Conservation (phyloP, 1,140 invertebrate genomes). For the Littorina saxatilis region DNA sequence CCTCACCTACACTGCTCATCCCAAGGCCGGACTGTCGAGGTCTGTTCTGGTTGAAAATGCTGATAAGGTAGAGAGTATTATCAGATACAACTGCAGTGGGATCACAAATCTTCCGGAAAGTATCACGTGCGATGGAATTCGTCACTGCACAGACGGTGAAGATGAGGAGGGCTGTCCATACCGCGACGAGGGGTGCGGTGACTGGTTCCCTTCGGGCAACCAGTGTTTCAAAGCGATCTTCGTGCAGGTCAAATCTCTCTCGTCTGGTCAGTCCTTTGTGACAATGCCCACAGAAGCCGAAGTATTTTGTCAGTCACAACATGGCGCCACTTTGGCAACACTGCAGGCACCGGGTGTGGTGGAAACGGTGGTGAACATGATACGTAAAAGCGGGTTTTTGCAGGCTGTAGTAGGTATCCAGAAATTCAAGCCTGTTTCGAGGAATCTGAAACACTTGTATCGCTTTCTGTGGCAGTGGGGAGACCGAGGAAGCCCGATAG, state of each 20-base stretch:
- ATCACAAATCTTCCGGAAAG: background rate
- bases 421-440: background rate
- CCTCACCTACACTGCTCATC: background rate
- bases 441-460: constrained; percentile 8
- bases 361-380: background rate
- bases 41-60: background rate
- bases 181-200: background rate
- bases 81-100: background rate
- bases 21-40: background rate
- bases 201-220: constrained; percentile 1
- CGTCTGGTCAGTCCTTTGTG: background rate
- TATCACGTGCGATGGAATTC: background rate
- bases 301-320: background rate
- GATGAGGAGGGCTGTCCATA: constrained; percentile 6
- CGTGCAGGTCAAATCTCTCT: too few species aligned
- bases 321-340: background rate
- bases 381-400: background rate
- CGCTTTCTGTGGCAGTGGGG: constrained; percentile 32
- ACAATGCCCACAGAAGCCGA: constrained; percentile 7
- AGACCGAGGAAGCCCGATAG: constrained; percentile 14
- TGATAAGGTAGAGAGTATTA: background rate
- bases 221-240: background rate
- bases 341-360: background rate
- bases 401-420: background rate
- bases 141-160: constrained; percentile 4